Evolutionary conservation across 2,113 vertebrate species (phyloP), one percentile per base, ranked within the genome.

Genomic region (Neomonachus schauinslandi): DNA sequence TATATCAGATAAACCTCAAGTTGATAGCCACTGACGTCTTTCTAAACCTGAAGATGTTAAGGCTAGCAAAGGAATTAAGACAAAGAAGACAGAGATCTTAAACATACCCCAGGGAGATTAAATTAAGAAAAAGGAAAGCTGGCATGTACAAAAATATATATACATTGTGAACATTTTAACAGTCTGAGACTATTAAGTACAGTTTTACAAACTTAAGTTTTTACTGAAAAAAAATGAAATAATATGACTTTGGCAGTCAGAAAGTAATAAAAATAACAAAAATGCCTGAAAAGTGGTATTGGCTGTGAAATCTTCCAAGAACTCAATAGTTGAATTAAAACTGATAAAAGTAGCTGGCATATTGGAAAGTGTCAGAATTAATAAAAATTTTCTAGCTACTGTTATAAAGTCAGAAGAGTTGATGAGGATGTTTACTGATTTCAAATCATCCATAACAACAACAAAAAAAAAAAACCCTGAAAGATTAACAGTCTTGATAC

Each of bases 361-460:
- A 91, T 39, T 94, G 21, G 57, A 82, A 96, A 59, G 4, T 92
- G 65, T 97, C 65, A 89, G 53, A 89, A 97, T 92, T 93, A 82
- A 72, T 74, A 55, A 53, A 65, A 65, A 42, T 61, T 85, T 89
- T 86, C 71, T 94, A 74, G 28, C 87, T 86, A 71, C 26, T 3
- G 72, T 79, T 82, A 69, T 59, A 65, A 91, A 36, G 10, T 49
- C 36, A 80, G 10, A 89, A 57, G 36, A 53, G 22, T 51, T 76
- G 79, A 28, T 81, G 46, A 93, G 18, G 22, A 57, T 69, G 13
- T 87, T 92, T 69, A 80, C 19, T 74, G 15, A 63, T 89, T 10
- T 91, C 46, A 95, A 96, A 71, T 71, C 26, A 88, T 89, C 13
- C 7, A 33, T 26, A 76, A 94, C 81, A 67, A 24, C 46, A 46